Evolutionary conservation across 2,888 invertebrate species (phyloP).

Genomic region (Luperina testacea): DNA sequence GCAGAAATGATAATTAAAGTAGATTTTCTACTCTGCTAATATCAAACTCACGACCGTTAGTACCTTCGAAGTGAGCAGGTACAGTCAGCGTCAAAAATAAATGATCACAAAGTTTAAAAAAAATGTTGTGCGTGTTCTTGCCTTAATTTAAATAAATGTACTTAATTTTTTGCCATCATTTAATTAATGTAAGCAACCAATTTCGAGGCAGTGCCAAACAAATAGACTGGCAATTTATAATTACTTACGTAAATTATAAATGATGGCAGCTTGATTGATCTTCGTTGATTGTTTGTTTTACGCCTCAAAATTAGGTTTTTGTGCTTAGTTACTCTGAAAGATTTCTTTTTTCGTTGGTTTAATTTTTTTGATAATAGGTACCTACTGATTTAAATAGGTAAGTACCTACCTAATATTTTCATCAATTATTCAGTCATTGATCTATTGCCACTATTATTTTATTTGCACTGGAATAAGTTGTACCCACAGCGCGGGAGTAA

Average conservation of each 20-base stretch:
- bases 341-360: background rate
- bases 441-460: background rate
- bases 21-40: slow-evolving; percentile 47
- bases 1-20: slow-evolving; percentile 47
- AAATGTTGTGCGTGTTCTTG: background rate
- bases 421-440: background rate
- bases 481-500: background rate
- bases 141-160: background rate
- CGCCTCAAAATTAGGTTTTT: background rate
- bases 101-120: background rate
- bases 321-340: background rate
- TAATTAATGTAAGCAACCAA: background rate
- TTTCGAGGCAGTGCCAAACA: background rate
- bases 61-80: slow-evolving; percentile 3
- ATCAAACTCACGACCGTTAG: slow-evolving; percentile 52
- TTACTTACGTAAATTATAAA: background rate
- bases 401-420: background rate
- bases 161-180: background rate
- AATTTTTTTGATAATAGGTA: background rate
- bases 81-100: slow-evolving; percentile 15
- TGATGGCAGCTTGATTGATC: background rate
- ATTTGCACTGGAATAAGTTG: background rate
- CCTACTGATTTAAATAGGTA: background rate
- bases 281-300: background rate
- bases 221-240: background rate